phyloP scores from a whole-genome alignment of 2,113 vertebrate genomes.

The Accipiter virgatus region DNA sequence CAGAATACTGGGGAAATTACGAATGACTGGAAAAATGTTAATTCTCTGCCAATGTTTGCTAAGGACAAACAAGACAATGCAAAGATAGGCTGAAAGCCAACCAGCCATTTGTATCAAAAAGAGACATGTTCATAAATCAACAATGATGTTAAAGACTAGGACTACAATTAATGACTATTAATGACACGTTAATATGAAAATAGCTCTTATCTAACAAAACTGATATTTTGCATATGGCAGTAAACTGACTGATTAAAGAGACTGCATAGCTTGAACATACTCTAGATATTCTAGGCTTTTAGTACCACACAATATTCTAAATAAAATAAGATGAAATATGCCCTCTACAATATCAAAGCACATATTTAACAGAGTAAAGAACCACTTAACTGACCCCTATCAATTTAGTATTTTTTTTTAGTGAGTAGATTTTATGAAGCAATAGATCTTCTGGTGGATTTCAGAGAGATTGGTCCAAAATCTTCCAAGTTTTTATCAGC shows the following conservation, averaged over 20 bases:
- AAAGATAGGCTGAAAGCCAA: background rate
- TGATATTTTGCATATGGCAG: background rate
- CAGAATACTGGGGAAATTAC: background rate
- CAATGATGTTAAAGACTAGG: background rate
- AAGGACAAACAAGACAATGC: background rate
- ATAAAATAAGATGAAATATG: background rate
- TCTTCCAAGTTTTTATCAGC: background rate
- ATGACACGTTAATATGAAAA: background rate
- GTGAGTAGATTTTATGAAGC: background rate
- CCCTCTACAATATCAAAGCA: background rate
- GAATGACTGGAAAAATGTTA: background rate
- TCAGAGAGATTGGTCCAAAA: background rate
- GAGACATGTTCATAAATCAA: background rate
- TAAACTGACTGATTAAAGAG: background rate
- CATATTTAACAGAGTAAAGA: background rate
- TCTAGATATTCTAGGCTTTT: background rate
- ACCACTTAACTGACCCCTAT: background rate
- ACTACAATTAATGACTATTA: background rate
- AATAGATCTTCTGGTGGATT: background rate
- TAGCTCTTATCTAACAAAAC: background rate
- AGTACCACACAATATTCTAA: background rate
- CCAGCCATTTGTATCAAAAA: background rate
- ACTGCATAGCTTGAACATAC: background rate
- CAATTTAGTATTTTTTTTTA: background rate
- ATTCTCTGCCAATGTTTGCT: background rate